Conservation (phyloP, 2,797 vertebrate species). For the Microtus californicus region DNA sequence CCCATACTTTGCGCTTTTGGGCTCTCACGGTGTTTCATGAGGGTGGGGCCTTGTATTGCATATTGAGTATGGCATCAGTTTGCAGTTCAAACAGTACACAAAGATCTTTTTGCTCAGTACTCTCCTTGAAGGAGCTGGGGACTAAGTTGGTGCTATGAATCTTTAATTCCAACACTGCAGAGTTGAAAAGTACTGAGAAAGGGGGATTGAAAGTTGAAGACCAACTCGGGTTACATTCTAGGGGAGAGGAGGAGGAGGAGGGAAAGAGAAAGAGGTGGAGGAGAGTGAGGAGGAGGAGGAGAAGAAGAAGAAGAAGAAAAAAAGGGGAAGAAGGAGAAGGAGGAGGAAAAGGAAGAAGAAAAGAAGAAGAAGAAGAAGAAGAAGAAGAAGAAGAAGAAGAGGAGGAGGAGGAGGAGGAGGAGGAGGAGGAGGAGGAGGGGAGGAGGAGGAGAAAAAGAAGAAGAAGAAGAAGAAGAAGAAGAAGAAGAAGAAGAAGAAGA, state of each 20-base stretch:
- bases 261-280: background rate
- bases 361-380: background rate
- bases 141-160: background rate
- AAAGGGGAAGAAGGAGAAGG: background rate
- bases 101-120: background rate
- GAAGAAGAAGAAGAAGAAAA: background rate
- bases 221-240: background rate
- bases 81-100: background rate
- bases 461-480: too few relatives aligned
- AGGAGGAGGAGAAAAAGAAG: background rate
- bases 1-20: background rate
- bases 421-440: rapidly evolving
- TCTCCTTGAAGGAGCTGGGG: background rate
- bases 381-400: too few relatives aligned
- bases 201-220: background rate
- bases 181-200: background rate
- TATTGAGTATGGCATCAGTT: background rate
- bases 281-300: too few relatives aligned
- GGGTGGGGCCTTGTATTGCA: background rate
- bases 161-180: background rate
- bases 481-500: too few relatives aligned
- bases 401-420: background rate
- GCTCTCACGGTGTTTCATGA: background rate
- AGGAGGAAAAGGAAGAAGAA: background rate
- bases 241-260: too few relatives aligned